These are phyloP conservation scores for Drosophila anomalata DNA, from an alignment of 2,888 invertebrate genomes.

Conservation along the genomic window DNA sequence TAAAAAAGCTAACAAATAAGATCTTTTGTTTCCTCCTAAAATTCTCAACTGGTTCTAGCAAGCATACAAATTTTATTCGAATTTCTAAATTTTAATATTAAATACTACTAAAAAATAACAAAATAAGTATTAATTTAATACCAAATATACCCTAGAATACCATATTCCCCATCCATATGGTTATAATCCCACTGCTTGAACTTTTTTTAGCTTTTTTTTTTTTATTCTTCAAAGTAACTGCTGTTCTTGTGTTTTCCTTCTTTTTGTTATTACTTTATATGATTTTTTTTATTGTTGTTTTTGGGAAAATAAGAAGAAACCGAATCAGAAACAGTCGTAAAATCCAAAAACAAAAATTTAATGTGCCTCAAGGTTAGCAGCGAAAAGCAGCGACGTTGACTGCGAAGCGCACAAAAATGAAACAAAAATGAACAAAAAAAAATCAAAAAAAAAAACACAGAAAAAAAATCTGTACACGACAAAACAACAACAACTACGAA, in stretches of 20 bases:
- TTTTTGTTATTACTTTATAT: constrained; percentile 16
- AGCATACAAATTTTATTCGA: no score
- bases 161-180: neutral
- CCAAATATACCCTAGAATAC: neutral
- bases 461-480: constrained; percentile 9
- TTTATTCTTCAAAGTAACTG: constrained; percentile 10
- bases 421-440: constrained; percentile 40
- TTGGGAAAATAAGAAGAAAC: constrained; percentile 24
- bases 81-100: no score
- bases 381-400: constrained; percentile 41
- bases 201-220: constrained; percentile 8
- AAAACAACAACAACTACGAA: constrained; percentile 36
- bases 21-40: no score
- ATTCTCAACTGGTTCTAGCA: no score
- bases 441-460: constrained; percentile 5
- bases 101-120: no score
- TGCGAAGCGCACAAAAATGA: constrained; percentile 34
- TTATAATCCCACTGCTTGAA: constrained; percentile 7
- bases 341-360: constrained; percentile 55
- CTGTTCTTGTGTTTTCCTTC: constrained; percentile 3
- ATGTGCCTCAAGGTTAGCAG: constrained; percentile 75
- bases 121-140: neutral
- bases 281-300: neutral
- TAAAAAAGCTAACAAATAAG: neutral
- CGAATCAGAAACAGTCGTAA: constrained; percentile 24